Conservation (phyloP, 2,113 vertebrate species). For the Nothocercus julius region DNA sequence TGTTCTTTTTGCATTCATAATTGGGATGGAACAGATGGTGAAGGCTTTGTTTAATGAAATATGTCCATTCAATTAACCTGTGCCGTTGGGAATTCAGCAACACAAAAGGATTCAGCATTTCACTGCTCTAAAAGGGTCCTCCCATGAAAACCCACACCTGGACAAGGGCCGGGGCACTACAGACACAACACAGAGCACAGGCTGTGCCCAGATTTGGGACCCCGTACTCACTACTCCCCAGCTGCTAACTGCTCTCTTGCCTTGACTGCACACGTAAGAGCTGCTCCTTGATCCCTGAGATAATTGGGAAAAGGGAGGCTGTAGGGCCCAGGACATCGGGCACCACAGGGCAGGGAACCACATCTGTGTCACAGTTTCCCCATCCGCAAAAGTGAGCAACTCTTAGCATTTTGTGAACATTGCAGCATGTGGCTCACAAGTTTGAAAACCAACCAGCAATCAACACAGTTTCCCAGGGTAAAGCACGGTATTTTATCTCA, state of each 20-base stretch:
- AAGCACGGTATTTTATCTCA: background rate
- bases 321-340: background rate
- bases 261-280: background rate
- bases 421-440: background rate
- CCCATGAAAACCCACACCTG: background rate
- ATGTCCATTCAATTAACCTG: slow-evolving; percentile 78
- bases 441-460: background rate
- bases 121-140: background rate
- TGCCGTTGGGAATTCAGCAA: slow-evolving; percentile 48
- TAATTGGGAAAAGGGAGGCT: background rate
- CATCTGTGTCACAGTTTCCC: background rate
- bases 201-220: background rate
- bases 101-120: background rate
- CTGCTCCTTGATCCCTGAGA: rapidly evolving
- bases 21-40: slow-evolving; percentile 70
- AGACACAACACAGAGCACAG: background rate
- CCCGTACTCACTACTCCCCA: background rate
- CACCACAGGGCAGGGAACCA: background rate
- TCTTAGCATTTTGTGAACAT: background rate
- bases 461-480: background rate
- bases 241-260: background rate
- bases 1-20: slow-evolving; percentile 66
- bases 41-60: slow-evolving; percentile 80
- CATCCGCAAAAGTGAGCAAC: background rate
- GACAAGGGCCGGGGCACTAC: rapidly evolving